Evolutionary conservation across 2,113 vertebrate genomes (phyloP).

Genomic region (Zosterops borbonicus): DNA sequence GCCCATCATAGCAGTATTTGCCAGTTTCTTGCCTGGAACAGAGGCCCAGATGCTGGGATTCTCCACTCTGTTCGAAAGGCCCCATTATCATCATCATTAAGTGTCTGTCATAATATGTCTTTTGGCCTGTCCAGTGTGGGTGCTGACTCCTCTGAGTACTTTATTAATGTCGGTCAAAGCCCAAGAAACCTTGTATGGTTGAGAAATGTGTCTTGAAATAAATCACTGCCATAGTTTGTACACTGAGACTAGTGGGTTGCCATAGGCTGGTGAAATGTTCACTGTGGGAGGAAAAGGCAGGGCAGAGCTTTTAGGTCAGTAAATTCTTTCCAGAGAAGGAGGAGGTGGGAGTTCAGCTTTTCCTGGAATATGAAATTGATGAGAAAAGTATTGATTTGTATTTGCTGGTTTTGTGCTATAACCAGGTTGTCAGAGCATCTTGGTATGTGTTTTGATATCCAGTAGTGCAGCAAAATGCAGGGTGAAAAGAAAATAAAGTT

Average conservation of each 20-base stretch:
- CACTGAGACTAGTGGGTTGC: neutral
- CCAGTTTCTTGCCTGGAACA: neutral
- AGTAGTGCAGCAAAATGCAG: neutral
- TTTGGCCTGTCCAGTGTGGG: neutral
- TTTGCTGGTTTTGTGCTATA: neutral
- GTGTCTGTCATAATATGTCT: neutral
- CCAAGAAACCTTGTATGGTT: neutral
- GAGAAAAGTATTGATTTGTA: neutral
- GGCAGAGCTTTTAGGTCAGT: neutral
- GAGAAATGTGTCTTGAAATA: neutral
- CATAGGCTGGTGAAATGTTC: neutral
- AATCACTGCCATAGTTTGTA: neutral
- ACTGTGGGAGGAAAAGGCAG: neutral
- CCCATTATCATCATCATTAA: neutral
- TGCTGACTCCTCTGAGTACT: neutral
- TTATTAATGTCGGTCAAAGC: neutral
- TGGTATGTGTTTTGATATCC: neutral
- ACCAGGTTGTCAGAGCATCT: neutral
- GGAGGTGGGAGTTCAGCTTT: neutral
- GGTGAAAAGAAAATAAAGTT: neutral
- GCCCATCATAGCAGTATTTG: neutral
- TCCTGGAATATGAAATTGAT: neutral
- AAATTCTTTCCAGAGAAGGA: neutral
- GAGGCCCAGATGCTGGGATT: neutral
- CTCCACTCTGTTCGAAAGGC: neutral